Evolutionary conservation across 1,140 invertebrate genomes (phyloP), one percentile per base, ranked within the genome.

Genomic region (Coelopa frigida): DNA sequence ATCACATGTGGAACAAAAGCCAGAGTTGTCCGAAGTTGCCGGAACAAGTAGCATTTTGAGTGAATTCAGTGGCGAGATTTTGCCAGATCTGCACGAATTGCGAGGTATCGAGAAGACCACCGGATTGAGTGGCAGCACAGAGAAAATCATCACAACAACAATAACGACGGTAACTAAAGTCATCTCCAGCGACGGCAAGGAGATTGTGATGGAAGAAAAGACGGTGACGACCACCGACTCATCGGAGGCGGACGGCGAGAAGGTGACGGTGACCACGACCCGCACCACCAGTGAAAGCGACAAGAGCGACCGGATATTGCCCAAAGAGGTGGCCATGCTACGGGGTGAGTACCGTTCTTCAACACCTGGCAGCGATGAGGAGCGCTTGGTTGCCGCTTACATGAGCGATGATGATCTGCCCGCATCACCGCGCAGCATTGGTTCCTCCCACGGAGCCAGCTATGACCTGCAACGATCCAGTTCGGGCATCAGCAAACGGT

Each of bases 371-470:
- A 79, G 77, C 54, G 78, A 79, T 45, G 78, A 81, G 39, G 81
- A 78, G 12, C 73, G 72, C 5, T 68, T 70, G 51, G 70, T 71
- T 33, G 78, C 76, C 17, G 63, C 74, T 54, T 70, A 71, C 3
- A 76, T 73, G 27, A 67, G 72, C 12, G 78, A 81, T 17, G 77
- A 80, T 17, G 73, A 80, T 18, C 50, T 72, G 8, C 68, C 73
- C 1, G 71, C 68, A 6, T 77, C 78, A 2, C 78, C 80, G 15
- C 73, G 78, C 22, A 83, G 80, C 49, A 74, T 74, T 12, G 29
- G 42, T 5, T 78, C 79, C 27, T 83, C 80, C n/a, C 79, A 82
- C 68, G 67, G 79, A 27, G 74, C 75, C 12, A 77, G 78, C 57
- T 69, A 68, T 26, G 62, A 69, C 21, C 44, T 69, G 5, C 65